A percentile compares a stretch with the other conserved stretches of the same genome.
phyloP scores from a whole-genome alignment of 2,797 vertebrate species.

The Danio choprae region DNA sequence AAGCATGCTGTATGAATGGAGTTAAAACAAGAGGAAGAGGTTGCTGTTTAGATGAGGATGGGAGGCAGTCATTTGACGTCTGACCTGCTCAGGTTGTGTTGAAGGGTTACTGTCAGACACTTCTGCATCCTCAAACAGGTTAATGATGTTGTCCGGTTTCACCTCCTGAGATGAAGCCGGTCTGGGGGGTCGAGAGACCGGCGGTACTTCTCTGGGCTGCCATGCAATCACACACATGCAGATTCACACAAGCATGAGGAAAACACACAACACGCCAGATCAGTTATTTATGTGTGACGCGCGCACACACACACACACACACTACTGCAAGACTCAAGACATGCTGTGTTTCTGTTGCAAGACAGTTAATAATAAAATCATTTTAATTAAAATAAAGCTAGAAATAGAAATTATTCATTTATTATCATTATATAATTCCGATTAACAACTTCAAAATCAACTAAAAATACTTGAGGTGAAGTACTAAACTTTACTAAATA shows the following conservation, averaged over 20 bases:
- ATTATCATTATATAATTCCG: too few species aligned
- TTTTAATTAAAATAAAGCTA: too few species aligned
- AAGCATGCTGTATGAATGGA: not conserved
- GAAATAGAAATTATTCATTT: too few species aligned
- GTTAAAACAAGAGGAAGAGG: not conserved
- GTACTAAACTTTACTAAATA: too few species aligned
- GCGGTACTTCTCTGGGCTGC: slow-evolving; percentile 83
- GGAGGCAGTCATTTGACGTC: slow-evolving; percentile 51
- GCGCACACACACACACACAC: not conserved
- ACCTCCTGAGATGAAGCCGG: slow-evolving; percentile 84
- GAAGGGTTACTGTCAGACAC: slow-evolving; percentile 79
- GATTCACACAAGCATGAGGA: slow-evolving; percentile 42
- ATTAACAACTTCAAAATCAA: too few species aligned
- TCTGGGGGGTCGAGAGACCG: slow-evolving; percentile 82
- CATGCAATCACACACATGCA: slow-evolving; percentile 40
- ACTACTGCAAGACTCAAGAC: not conserved
- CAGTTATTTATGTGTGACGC: not conserved
- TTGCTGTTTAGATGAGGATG: not conserved
- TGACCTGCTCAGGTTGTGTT: slow-evolving; percentile 82
- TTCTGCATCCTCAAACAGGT: slow-evolving; percentile 81
- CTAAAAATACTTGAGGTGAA: too few species aligned
- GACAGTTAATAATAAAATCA: not conserved
- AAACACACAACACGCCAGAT: slow-evolving; percentile 36
- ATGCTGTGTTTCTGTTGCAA: not conserved
- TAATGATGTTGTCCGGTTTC: slow-evolving; percentile 83